Conservation (phyloP, 2,797 vertebrate genomes). For the Cynopterus sphinx region DNA sequence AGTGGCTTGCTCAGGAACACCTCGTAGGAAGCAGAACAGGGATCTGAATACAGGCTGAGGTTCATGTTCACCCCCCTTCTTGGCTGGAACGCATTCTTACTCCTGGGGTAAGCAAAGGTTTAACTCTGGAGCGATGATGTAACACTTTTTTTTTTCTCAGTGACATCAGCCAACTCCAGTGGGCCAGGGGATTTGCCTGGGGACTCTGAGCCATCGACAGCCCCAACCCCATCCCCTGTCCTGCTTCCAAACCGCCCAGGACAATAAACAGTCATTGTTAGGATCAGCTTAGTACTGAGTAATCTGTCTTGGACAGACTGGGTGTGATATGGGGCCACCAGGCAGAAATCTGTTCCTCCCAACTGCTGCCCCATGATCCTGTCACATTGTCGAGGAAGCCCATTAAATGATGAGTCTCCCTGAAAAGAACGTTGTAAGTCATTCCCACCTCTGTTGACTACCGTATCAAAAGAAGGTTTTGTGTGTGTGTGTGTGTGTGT, state of each 20-base stretch:
- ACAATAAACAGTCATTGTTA: not conserved
- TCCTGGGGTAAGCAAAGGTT: not conserved
- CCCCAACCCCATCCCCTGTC: not conserved
- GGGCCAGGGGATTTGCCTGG: not conserved
- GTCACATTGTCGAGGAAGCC: not conserved
- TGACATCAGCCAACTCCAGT: not conserved
- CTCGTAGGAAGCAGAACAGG: not conserved
- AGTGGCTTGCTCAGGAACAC: not conserved
- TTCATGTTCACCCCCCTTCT: not conserved
- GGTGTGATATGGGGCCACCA: not conserved
- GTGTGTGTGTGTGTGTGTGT: no score
- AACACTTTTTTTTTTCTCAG: not conserved
- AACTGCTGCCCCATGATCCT: not conserved
- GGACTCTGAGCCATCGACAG: not conserved
- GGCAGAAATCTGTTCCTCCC: not conserved
- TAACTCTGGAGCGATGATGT: not conserved
- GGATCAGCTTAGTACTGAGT: not conserved
- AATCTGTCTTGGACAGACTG: not conserved
- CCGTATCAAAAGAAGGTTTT: not conserved
- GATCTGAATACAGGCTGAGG: not conserved
- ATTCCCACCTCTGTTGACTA: not conserved
- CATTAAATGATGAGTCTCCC: not conserved
- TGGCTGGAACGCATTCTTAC: not conserved
- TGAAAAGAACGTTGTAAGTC: not conserved
- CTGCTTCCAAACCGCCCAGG: not conserved